Evolutionary conservation across 2,797 vertebrate genomes (phyloP), one percentile per base, ranked within the genome.

Genomic region (Falco naumanni): DNA sequence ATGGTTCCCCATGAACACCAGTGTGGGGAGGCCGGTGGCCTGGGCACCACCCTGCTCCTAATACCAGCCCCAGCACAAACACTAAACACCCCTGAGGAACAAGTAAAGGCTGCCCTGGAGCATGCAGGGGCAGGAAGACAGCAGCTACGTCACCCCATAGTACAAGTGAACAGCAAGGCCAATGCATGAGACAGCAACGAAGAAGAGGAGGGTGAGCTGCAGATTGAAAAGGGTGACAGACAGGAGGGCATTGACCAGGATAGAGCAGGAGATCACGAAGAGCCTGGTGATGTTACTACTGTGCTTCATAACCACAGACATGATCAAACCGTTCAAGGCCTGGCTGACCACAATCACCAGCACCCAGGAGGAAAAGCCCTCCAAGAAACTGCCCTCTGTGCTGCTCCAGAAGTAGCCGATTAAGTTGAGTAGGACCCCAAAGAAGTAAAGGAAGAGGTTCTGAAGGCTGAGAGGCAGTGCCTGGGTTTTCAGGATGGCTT

Each of bases 261-360:
- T 98, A 31, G 99, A 99, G 86, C 98, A 99, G 95, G 99, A 99
- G 95, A 99, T 99, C 64, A 99, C 90, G 11, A 99, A 99, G 51
- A 99, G 98, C 59, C 99, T 98, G 16, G 99, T 99, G 97, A 99
- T 99, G 91, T 99, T 99, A 54, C 98, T 99, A 97, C 99, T 99
- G 9, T 99, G 99, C 95, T 99, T 99, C 97, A 99, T 99, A 91
- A 99, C 98, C 68, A 99, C 97, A 0, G 99, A 99, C 99, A 99
- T 99, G 59, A 99, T 98, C 69, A 99, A 98, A 19, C 99, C 99
- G 0, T 99, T 99, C 29, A 98, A 96, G 2, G 98, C 99, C 97
- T 99, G 99, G 69, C 98, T 99, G 28, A 98, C 94, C 37, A 99
- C 97, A 2, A 99, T 98, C 21, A 97, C 83, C 72, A 98, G 98